A percentile compares a stretch with the other conserved stretches of the same genome.
These are phyloP conservation scores for Cataglyphis hispanica DNA, from an alignment of 1,140 invertebrate species.

Conservation along the genomic window DNA sequence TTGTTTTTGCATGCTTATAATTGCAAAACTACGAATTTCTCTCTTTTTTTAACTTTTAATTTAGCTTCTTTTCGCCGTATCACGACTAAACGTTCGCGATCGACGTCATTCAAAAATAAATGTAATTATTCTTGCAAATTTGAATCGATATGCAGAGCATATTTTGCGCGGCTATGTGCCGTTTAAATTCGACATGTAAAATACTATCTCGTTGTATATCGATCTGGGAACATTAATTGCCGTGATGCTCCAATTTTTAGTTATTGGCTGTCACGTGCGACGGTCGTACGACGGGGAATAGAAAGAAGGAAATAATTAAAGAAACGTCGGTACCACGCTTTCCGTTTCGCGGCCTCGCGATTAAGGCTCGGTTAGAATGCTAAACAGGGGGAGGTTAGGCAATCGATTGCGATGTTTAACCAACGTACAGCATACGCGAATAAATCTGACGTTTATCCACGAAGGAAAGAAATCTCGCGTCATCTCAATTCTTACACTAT, in stretches of 20 bases:
- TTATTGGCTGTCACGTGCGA: conserved; percentile 40
- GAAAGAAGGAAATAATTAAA: background rate
- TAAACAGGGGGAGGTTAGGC: background rate
- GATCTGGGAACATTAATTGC: conserved; percentile 33
- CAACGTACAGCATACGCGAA: conserved; percentile 19
- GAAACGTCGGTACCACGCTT: background rate
- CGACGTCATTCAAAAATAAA: background rate
- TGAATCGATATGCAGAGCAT: conserved; percentile 10
- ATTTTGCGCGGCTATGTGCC: conserved; percentile 10
- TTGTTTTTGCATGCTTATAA: background rate
- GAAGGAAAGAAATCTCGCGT: background rate
- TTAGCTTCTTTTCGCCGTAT: background rate
- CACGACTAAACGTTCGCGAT: background rate
- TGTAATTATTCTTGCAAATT: background rate
- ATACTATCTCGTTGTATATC: conserved; percentile 16
- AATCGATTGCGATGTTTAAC: conserved; percentile 45
- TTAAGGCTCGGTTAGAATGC: conserved; percentile 31
- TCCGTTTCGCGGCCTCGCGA: conserved; percentile 31
- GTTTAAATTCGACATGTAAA: conserved; percentile 18
- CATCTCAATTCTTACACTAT: conserved; percentile 36
- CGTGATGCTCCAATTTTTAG: conserved; percentile 28
- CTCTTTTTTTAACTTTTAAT: background rate
- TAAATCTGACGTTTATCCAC: conserved; percentile 32
- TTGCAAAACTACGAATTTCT: too few species aligned
- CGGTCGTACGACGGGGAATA: background rate